Evolutionary conservation across 2,797 vertebrate species (phyloP).

Genomic region (Ctenosaura bakeri): DNA sequence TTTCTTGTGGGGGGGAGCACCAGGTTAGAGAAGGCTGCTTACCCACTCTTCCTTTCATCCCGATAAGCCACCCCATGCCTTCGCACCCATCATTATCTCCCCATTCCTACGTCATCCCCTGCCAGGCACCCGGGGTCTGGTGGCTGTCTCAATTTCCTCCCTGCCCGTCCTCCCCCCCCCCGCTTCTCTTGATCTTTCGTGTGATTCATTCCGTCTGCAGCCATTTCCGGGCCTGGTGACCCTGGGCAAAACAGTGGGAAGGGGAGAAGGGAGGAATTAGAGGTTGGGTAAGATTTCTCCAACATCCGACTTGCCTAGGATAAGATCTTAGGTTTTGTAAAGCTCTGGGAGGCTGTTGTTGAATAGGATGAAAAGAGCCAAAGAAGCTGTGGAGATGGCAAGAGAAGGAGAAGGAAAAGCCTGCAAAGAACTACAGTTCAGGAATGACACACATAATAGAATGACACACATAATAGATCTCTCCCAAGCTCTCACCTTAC

Average conservation of each 20-base stretch:
- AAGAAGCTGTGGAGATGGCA: no score
- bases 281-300: neutral
- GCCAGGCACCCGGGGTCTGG: neutral
- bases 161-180: neutral
- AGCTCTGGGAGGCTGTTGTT: neutral
- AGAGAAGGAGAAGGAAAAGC: neutral
- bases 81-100: neutral
- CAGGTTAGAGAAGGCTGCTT: neutral
- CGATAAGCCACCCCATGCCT: neutral
- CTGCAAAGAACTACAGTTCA: neutral
- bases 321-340: neutral
- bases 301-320: neutral
- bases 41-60: neutral
- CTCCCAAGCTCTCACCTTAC: neutral
- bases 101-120: neutral
- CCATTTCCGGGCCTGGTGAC: neutral
- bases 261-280: neutral
- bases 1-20: neutral
- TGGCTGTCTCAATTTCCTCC: constrained; percentile 7
- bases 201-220: constrained; percentile 32
- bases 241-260: neutral
- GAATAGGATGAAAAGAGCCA: no score
- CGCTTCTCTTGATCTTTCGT: neutral
- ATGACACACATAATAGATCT: neutral
- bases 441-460: neutral